Evolutionary conservation across 1,140 invertebrate genomes (phyloP).

Genomic region (Drosophila mojavensis): DNA sequence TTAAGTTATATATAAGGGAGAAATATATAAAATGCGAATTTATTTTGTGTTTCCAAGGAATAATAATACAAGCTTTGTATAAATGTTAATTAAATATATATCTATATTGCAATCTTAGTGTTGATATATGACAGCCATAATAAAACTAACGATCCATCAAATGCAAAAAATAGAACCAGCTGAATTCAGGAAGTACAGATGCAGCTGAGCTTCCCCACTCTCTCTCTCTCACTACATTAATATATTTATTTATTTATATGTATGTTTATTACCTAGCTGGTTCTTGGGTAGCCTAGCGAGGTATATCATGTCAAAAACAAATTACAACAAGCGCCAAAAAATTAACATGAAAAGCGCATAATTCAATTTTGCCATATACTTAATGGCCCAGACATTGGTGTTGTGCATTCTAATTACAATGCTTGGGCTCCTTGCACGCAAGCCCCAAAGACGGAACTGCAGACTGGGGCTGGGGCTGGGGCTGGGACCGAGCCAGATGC

Average conservation of each 20-base stretch:
- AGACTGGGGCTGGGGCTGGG: not conserved
- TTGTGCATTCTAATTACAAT: slow-evolving; percentile 69
- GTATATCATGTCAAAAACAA: slow-evolving; percentile 28
- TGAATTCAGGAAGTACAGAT: no score
- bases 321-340: slow-evolving; percentile 50
- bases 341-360: slow-evolving; percentile 61
- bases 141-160: no score
- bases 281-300: not conserved
- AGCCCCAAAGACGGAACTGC: not conserved
- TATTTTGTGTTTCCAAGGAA: no score
- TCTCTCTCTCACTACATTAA: not conserved
- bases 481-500: slow-evolving; percentile 1
- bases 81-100: no score
- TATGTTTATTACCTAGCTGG: not conserved
- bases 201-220: not conserved
- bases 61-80: no score
- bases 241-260: slow-evolving; percentile 2
- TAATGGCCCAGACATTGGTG: slow-evolving; percentile 41
- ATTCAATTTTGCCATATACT: slow-evolving; percentile 36
- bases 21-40: no score
- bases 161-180: no score
- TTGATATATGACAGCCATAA: no score
- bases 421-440: slow-evolving; percentile 34
- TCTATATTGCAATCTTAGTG: no score
- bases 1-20: no score